Base-by-base conservation (phyloP, 2,797 vertebrate species). In the Crax fasciolata region DNA sequence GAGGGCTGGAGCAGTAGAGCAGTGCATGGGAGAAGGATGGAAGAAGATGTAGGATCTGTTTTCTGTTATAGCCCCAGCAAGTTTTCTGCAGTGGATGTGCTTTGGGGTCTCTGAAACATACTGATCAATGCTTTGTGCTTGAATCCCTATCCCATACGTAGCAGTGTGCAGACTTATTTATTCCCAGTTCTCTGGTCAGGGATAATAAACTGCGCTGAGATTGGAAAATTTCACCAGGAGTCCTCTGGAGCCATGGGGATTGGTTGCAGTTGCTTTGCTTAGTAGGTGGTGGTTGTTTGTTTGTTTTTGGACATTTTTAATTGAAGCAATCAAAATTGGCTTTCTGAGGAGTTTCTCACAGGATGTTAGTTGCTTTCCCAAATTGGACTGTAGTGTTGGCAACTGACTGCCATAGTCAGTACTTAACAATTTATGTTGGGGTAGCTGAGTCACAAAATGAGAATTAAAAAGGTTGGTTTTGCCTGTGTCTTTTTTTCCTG, bases 111-210 rank as follows among this genome's bases (percentile, higher is more conserved):
- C 10, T 66, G 49, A 35, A 49, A 11, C 23, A 10, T 3, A 25
- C 8, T 9, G 12, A 24, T 55, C 0, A 0, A 28, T 0, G 2
- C 2, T 6, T 30, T 58, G 46, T n/a, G 21, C 27, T 58, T 43
- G 55, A 1, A 10, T 28, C 15, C 17, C 46, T 73, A 30, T 55
- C 32, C 70, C 35, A 32, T 43, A 4, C 35, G 14, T 3, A 32
- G 24, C 0, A 1, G 4, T 27, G 6, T 25, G 30, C 39, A 39
- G 54, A 12, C 63, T 1, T 28, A 10, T 63, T 67, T 27, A 41
- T 68, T 74, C 44, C n/a, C 21, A 14, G 7, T 38, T 83, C 48
- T 58, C 52, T 74, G 38, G 8, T 19, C 18, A 30, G 30, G 35
- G 12, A 35, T 35, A 35, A n/a, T 32, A 62, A 62, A 25, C 23